Conservation (phyloP, 2,113 vertebrate species). For the Pseudorasbora parva region DNA sequence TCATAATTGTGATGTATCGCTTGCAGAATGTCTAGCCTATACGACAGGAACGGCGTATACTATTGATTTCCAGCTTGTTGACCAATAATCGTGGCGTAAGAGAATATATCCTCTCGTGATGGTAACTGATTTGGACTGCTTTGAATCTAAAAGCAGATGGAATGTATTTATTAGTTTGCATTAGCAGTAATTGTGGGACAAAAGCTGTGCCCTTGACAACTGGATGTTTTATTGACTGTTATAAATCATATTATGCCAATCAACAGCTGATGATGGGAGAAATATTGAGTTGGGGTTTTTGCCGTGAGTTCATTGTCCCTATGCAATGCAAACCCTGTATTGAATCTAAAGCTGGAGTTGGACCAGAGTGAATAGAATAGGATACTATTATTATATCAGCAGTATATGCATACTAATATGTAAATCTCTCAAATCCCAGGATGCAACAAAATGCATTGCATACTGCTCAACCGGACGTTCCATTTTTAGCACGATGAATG, state of each 20-base stretch:
- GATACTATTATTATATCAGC: neutral
- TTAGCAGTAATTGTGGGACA: neutral
- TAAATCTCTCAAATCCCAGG: neutral
- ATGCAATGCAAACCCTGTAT: neutral
- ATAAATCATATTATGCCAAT: constrained; percentile 19
- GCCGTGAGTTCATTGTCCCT: neutral
- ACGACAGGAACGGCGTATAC: neutral
- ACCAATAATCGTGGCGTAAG: neutral
- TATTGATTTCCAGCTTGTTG: constrained; percentile 9
- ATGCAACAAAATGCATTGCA: neutral
- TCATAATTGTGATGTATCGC: constrained; percentile 5
- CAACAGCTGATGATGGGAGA: constrained; percentile 13
- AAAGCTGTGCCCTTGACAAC: neutral
- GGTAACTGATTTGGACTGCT: neutral
- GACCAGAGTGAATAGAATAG: neutral
- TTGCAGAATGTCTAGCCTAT: neutral
- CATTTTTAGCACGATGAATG: neutral
- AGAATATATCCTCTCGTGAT: neutral
- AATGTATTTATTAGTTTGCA: constrained; percentile 22
- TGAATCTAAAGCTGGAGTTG: neutral
- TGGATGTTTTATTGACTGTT: neutral
- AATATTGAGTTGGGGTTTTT: neutral
- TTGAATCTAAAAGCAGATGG: neutral
- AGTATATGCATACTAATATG: neutral
- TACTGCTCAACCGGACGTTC: neutral